A percentile compares a stretch with the other conserved stretches of the same genome.
These are phyloP conservation scores for Calliopsis andreniformis DNA, from an alignment of 1,140 invertebrate species.

Conservation along the genomic window DNA sequence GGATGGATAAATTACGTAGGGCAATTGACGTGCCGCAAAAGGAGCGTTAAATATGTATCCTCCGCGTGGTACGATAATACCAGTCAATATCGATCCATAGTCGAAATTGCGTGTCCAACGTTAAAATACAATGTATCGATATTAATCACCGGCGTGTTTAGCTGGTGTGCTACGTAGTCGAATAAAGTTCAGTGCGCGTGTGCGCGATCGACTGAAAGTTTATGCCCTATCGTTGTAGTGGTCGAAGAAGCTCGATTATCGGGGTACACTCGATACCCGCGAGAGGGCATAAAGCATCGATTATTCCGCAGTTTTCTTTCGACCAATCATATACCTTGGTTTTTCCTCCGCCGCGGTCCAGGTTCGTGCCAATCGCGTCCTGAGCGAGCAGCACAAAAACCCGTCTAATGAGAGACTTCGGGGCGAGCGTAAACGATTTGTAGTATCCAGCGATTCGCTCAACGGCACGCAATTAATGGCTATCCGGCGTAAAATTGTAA, in stretches of 20 bases:
- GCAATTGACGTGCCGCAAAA: not conserved
- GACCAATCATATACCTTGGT: conserved; percentile 4
- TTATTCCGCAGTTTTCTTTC: conserved; percentile 45
- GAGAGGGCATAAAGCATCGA: conserved; percentile 12
- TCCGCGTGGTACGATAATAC: not conserved
- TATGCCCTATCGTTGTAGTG: not conserved
- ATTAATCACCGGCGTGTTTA: not conserved
- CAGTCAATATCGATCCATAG: not conserved
- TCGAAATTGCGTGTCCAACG: not conserved
- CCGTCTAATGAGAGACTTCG: conserved; percentile 55
- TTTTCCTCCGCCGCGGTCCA: conserved; percentile 4
- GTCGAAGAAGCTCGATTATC: conserved; percentile 6
- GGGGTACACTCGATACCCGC: not conserved
- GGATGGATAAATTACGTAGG: not conserved
- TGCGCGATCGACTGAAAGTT: not conserved
- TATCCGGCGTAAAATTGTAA: conserved; percentile 61
- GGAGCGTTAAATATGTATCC: not conserved
- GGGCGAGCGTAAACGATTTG: conserved; percentile 60
- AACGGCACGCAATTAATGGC: conserved; percentile 67
- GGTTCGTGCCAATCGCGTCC: conserved; percentile 18
- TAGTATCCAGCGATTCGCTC: conserved; percentile 62
- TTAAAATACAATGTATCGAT: conserved; percentile 13
- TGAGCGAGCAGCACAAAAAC: conserved; percentile 41
- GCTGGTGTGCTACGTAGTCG: too few relatives aligned
- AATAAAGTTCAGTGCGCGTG: not conserved